A percentile compares a stretch with the other conserved stretches of the same genome.
These are phyloP conservation scores for Diplosoma virens DNA, from an alignment of 23 tunicate species.

Conservation along the genomic window DNA sequence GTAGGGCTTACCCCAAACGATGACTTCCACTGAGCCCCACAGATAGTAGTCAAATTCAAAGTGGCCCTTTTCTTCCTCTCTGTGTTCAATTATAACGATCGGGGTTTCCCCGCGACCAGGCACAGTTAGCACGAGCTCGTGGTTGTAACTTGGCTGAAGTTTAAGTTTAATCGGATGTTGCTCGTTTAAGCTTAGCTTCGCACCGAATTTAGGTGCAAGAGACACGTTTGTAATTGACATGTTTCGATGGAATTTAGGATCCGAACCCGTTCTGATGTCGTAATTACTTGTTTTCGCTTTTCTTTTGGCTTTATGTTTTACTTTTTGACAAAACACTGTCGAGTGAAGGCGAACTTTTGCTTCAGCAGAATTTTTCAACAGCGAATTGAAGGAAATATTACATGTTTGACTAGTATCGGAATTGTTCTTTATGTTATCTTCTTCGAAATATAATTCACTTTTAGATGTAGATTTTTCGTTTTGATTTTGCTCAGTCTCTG, in stretches of 20 bases:
- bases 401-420: neutral
- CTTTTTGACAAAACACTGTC: neutral
- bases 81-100: constrained; percentile 25
- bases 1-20: constrained; percentile 68
- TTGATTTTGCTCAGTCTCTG: neutral
- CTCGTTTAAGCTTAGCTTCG: neutral
- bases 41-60: constrained; percentile 35
- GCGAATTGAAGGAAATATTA: neutral
- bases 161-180: neutral
- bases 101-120: constrained; percentile 21
- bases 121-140: neutral
- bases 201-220: constrained; percentile 36
- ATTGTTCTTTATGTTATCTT: neutral
- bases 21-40: constrained; percentile 47
- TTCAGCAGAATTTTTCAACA: neutral
- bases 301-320: neutral
- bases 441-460: too few relatives aligned
- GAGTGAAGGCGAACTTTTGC: neutral
- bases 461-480: neutral
- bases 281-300: neutral
- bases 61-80: constrained; percentile 32
- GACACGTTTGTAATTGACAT: constrained; percentile 11
- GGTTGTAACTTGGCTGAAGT: neutral
- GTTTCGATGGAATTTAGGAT: too few relatives aligned
- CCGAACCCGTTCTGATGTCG: neutral